Evolutionary conservation across 2,888 invertebrate species (phyloP).

Genomic region (Pocota personata): DNA sequence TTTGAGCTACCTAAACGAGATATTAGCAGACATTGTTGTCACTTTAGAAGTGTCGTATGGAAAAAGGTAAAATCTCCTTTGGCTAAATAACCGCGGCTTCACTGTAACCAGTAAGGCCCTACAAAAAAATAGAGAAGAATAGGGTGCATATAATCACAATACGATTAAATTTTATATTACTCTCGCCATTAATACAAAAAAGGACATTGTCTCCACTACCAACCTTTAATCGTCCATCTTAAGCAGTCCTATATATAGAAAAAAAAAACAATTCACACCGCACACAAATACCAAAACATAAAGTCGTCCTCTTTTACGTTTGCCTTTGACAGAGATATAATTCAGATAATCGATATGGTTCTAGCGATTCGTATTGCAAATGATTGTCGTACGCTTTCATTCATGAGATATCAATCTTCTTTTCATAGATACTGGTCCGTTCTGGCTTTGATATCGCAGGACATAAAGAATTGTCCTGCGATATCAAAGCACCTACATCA

Average conservation of each 20-base stretch:
- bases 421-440: background rate
- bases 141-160: too few species aligned
- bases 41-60: too few species aligned
- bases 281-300: background rate
- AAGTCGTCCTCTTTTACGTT: background rate
- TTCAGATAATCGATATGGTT: constrained; percentile 41
- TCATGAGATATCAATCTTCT: constrained; percentile 51
- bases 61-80: too few species aligned
- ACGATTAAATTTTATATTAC: too few species aligned
- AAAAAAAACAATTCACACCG: background rate
- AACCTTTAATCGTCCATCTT: background rate
- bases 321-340: constrained; percentile 12
- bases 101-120: too few species aligned
- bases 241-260: too few species aligned
- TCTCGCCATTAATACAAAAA: too few species aligned
- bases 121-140: too few species aligned
- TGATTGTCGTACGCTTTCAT: constrained; percentile 31
- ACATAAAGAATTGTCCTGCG: background rate
- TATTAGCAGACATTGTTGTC: too few species aligned
- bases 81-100: too few species aligned
- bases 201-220: background rate
- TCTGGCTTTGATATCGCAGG: background rate
- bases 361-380: constrained; percentile 29
- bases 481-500: constrained; percentile 2
- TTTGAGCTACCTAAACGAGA: too few species aligned